Evolutionary conservation across 2,888 invertebrate species (phyloP).

Genomic region (Listrodromus nycthemerus): DNA sequence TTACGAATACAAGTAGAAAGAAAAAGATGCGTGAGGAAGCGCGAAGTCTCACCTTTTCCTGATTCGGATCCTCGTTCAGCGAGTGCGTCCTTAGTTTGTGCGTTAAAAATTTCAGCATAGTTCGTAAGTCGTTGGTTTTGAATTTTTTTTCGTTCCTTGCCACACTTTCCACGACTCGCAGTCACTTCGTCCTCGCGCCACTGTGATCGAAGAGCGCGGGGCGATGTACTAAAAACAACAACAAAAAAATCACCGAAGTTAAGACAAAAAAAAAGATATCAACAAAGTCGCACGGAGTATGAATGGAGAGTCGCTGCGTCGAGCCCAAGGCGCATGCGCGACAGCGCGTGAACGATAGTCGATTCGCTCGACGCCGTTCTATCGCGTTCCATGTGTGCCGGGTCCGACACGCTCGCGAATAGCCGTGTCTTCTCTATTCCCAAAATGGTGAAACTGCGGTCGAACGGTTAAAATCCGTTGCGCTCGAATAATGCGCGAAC

Average conservation of each 20-base stretch:
- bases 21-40: background rate
- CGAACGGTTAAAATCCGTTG: too few species aligned
- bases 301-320: background rate
- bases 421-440: background rate
- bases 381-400: constrained; percentile 29
- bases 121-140: constrained; percentile 83
- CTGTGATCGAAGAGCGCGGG: background rate
- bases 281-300: background rate
- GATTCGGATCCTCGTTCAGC: constrained; percentile 92
- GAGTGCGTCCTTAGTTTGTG: constrained; percentile 94
- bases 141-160: background rate
- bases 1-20: too few species aligned
- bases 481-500: background rate
- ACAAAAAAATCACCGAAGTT: background rate
- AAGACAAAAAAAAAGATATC: background rate
- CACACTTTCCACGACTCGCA: constrained; percentile 63
- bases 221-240: background rate
- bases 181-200: constrained; percentile 5
- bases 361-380: background rate
- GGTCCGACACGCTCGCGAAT: background rate
- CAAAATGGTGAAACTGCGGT: too few species aligned
- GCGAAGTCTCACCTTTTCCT: constrained; percentile 88
- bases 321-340: background rate
- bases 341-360: background rate
- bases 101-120: constrained; percentile 94